Conservation (phyloP, 1,140 invertebrate species). For the Drosophila sucinea region DNA sequence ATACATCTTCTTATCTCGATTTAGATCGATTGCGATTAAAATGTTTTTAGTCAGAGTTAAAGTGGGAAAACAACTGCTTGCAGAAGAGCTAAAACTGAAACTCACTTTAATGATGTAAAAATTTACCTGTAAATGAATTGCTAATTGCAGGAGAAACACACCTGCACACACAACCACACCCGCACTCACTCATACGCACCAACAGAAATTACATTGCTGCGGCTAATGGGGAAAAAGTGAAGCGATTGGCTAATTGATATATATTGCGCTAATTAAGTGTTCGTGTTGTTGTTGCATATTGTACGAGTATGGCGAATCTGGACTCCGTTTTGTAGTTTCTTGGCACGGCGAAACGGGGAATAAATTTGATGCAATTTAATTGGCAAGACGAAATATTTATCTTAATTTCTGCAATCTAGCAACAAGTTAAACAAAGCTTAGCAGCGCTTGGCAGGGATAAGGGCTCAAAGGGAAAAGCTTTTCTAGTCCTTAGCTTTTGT, state of each 20-base stretch:
- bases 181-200: no score
- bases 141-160: not conserved
- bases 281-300: conserved; percentile 9
- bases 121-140: not conserved
- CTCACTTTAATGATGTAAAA: no score
- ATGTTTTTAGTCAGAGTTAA: no score
- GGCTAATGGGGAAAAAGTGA: conserved; percentile 49
- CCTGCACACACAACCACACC: not conserved
- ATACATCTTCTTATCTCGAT: no score
- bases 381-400: not conserved
- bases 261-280: conserved; percentile 62
- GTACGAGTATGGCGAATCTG: no score
- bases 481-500: conserved; percentile 15
- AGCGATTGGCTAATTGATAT: conserved; percentile 43
- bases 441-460: not conserved
- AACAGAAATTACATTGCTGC: not conserved
- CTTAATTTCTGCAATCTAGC: not conserved
- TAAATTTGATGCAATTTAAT: not conserved
- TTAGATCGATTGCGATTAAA: no score
- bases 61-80: no score
- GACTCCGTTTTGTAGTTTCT: not conserved
- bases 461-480: not conserved
- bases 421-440: conserved; percentile 5
- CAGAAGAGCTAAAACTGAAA: no score
- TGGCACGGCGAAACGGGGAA: not conserved